A percentile compares a stretch with the other conserved stretches of the same genome.
Evolutionary conservation across 1,140 invertebrate genomes (phyloP).

Genomic region (Halotydeus destructor): DNA sequence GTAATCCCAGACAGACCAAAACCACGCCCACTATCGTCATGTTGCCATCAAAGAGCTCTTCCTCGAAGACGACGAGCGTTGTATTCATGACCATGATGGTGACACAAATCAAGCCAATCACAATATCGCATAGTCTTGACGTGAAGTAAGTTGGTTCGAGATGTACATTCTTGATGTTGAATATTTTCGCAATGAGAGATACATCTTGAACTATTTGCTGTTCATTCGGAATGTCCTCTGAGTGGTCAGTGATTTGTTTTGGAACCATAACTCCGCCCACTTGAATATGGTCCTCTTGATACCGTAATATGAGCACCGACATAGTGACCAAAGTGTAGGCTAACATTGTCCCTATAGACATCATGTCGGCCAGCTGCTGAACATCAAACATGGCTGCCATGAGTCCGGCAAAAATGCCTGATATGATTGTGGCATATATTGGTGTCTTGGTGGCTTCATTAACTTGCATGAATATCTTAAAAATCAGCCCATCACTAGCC

Average conservation of each 20-base stretch:
- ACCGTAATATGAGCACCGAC: constrained; percentile 57
- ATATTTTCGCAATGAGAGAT: constrained; percentile 5
- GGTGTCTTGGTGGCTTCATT: constrained; percentile 17
- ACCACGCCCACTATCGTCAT: no score
- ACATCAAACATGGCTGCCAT: constrained; percentile 55
- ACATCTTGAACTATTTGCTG: no score
- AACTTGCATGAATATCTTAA: constrained; percentile 28
- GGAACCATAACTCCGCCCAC: no score
- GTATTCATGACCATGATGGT: no score
- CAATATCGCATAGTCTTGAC: no score
- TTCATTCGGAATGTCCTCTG: no score
- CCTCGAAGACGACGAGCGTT: no score
- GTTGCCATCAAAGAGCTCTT: no score
- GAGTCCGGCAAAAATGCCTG: constrained; percentile 41
- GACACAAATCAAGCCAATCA: no score
- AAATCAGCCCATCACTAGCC: constrained; percentile 47
- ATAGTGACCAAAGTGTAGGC: constrained; percentile 77
- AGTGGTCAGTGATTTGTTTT: no score
- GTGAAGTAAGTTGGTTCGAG: constrained; percentile 9
- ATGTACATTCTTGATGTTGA: constrained; percentile 8
- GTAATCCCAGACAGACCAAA: no score
- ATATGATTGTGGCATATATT: constrained; percentile 17
- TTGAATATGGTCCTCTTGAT: constrained; percentile 30
- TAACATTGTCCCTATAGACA: constrained; percentile 75
- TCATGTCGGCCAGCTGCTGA: constrained; percentile 80